Conservation (phyloP, 1,140 invertebrate species). For the Apis cerana region DNA sequence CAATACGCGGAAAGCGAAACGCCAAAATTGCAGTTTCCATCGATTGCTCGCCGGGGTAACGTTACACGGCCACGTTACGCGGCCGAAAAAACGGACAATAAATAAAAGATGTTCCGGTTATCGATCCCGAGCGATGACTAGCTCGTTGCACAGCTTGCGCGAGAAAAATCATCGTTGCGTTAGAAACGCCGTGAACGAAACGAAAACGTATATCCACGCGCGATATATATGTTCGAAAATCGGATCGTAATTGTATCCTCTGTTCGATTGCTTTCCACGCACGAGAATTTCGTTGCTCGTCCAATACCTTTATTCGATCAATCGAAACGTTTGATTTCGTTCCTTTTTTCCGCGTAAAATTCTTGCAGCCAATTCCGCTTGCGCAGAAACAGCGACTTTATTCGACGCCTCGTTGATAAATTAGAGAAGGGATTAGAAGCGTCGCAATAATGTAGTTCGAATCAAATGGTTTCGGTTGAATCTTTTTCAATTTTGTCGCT, state of each 20-base stretch:
- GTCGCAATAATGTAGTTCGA: neutral
- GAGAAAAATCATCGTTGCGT: no score
- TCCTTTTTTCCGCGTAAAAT: neutral
- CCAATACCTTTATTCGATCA: no score
- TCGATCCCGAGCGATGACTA: constrained; percentile 24
- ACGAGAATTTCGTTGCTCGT: neutral
- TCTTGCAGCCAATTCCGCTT: no score
- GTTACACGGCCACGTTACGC: neutral
- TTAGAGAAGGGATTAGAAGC: neutral
- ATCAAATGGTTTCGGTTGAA: neutral
- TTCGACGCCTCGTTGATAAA: neutral
- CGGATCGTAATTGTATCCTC: no score
- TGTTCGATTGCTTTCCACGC: neutral
- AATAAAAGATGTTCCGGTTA: constrained; percentile 15
- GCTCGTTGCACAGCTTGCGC: no score
- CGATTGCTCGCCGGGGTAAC: neutral
- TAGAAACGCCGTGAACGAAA: no score
- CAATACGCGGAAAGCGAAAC: neutral
- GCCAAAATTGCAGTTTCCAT: neutral
- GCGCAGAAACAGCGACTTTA: neutral
- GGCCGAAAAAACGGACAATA: constrained; percentile 8
- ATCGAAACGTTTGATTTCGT: no score
- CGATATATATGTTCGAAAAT: no score
- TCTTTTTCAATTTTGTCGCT: no score
- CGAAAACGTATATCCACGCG: no score